Percentiles rank a stretch among this genome's conserved stretches.
phyloP scores from a whole-genome alignment of 92 coral and sea anemone species.

The Actinernus sp. region DNA sequence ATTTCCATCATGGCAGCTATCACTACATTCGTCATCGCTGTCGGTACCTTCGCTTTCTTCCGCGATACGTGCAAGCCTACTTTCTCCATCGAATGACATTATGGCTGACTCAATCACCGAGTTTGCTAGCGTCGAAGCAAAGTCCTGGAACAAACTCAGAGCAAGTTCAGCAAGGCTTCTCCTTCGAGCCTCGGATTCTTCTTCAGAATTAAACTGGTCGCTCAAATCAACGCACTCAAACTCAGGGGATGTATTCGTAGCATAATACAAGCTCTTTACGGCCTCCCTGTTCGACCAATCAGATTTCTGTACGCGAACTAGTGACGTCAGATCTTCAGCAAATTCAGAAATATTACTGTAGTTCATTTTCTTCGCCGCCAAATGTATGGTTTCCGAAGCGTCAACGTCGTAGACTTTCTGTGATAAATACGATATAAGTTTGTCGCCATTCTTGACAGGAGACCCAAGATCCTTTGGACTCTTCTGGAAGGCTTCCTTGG shows the following conservation, averaged over 20 bases:
- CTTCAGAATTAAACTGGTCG: slow-evolving; percentile 17
- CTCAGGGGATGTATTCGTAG: not conserved
- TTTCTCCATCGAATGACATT: not conserved
- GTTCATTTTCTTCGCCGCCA: not conserved
- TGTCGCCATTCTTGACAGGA: slow-evolving; percentile 60
- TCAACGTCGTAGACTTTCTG: slow-evolving; percentile 9
- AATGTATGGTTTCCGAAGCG: not conserved
- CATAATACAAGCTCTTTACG: not conserved
- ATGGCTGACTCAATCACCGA: slow-evolving; percentile 41
- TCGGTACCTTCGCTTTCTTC: not conserved
- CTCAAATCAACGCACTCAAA: not conserved
- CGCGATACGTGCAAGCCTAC: not conserved
- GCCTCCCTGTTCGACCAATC: not conserved
- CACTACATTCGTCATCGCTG: slow-evolving; percentile 7
- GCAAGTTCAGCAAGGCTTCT: slow-evolving; percentile 44
- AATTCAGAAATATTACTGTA: slow-evolving; percentile 44
- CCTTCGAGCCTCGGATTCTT: slow-evolving; percentile 45
- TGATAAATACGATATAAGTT: slow-evolving; percentile 53
- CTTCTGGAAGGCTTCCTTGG: slow-evolving; percentile 66
- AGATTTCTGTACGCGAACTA: slow-evolving; percentile 32
- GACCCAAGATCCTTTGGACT: slow-evolving; percentile 71
- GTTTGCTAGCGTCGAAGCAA: slow-evolving; percentile 45
- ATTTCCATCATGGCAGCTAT: not conserved
- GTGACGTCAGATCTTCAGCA: slow-evolving; percentile 51
- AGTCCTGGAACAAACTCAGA: slow-evolving; percentile 40